Evolutionary conservation across 2,888 invertebrate species (phyloP).

Genomic region (Acleris literana): DNA sequence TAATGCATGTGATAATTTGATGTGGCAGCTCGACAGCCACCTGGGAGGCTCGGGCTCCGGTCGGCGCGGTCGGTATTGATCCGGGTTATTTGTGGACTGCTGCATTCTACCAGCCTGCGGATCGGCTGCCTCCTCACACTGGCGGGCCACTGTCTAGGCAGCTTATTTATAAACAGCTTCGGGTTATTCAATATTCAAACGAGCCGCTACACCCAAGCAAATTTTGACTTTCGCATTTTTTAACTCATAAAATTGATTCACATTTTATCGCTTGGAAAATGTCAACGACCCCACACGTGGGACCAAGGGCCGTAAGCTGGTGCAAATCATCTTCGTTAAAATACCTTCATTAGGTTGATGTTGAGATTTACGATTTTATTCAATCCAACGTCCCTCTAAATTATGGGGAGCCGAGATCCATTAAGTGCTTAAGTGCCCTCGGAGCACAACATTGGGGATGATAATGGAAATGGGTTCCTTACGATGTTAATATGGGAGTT

Average conservation of each 20-base stretch:
- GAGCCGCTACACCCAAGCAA: too few relatives aligned
- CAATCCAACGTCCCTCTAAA: constrained; percentile 79
- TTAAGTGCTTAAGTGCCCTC: constrained; percentile 82
- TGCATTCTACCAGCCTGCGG: constrained; percentile 48
- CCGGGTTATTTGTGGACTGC: constrained; percentile 67
- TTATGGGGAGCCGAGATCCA: constrained; percentile 79
- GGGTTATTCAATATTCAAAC: background rate
- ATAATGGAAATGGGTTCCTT: constrained; percentile 80
- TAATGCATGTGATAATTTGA: constrained; percentile 31
- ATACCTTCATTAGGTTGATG: constrained; percentile 69
- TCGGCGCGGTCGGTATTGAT: constrained; percentile 60
- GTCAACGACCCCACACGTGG: too few relatives aligned
- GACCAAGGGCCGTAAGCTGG: background rate
- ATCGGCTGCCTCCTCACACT: constrained; percentile 43
- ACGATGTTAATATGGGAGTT: constrained; percentile 78
- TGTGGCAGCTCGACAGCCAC: constrained; percentile 42
- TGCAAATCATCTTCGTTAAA: constrained; percentile 73
- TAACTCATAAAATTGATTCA: too few relatives aligned
- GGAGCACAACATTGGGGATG: constrained; percentile 81
- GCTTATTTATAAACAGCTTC: constrained; percentile 12
- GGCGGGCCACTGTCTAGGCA: constrained; percentile 9
- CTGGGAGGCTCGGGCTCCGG: constrained; percentile 44
- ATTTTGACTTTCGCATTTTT: too few relatives aligned
- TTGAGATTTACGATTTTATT: constrained; percentile 82
- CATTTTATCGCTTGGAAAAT: too few relatives aligned